Evolutionary conservation across 2,113 vertebrate species (phyloP).

Genomic region (Ploceus nigricollis): DNA sequence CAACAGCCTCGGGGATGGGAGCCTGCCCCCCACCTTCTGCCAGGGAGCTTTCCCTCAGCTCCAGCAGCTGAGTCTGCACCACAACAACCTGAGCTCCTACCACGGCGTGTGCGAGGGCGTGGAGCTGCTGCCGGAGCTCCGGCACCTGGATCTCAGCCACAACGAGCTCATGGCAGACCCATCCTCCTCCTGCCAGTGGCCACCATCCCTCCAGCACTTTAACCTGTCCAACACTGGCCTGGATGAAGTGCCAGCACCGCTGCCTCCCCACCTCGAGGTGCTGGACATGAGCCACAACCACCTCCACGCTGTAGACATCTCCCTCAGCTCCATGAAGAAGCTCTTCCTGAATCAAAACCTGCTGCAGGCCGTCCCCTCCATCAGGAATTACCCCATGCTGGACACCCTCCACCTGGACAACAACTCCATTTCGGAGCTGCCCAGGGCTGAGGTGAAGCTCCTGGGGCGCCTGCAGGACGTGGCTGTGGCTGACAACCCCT

Average conservation of each 20-base stretch:
- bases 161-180: slow-evolving; percentile 31
- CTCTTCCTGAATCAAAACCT: slow-evolving; percentile 63
- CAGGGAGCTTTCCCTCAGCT: slow-evolving; percentile 61
- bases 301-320: slow-evolving; percentile 2
- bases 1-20: slow-evolving; percentile 50
- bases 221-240: slow-evolving; percentile 63
- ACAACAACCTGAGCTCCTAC: slow-evolving; percentile 52
- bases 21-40: slow-evolving; percentile 30
- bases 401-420: slow-evolving; percentile 54
- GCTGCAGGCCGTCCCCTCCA: slow-evolving; percentile 27
- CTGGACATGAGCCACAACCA: slow-evolving; percentile 71
- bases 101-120: neutral
- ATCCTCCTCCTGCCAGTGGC: slow-evolving; percentile 57
- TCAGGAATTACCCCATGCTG: slow-evolving; percentile 33
- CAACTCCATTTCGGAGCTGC: slow-evolving; percentile 49
- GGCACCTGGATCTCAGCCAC: slow-evolving; percentile 68
- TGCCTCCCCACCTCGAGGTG: slow-evolving; percentile 52
- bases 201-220: slow-evolving; percentile 18
- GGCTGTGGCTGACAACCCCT: slow-evolving; percentile 20
- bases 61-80: slow-evolving; percentile 35
- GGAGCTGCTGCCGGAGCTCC: neutral
- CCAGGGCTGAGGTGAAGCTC: neutral
- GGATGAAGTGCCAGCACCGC: slow-evolving; percentile 7
- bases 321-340: slow-evolving; percentile 29
- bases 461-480: slow-evolving; percentile 9